Conservation (phyloP, 2,888 invertebrate species). For the Norana najaformis region DNA sequence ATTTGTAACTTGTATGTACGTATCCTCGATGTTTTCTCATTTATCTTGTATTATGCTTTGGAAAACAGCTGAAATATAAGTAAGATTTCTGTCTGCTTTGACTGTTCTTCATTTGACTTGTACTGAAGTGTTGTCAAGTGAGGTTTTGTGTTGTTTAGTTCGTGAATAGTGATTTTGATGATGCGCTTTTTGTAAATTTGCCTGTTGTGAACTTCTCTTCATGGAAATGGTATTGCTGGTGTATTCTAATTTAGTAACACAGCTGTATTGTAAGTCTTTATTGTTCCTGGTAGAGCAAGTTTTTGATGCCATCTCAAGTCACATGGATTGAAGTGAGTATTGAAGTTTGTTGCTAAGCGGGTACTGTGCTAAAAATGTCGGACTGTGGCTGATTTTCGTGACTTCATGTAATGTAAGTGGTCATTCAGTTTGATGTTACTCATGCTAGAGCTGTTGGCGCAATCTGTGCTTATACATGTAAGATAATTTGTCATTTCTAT, state of each 20-base stretch:
- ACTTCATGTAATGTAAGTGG: background rate
- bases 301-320: background rate
- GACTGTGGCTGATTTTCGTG: background rate
- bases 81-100: background rate
- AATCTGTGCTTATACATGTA: background rate
- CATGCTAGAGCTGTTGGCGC: background rate
- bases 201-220: background rate
- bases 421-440: background rate
- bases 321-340: too few species aligned
- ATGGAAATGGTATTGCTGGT: background rate
- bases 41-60: too few species aligned
- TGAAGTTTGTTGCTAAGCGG: background rate
- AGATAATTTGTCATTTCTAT: background rate
- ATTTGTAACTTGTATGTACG: background rate
- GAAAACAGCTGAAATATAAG: too few species aligned
- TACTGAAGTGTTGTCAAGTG: background rate
- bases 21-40: too few species aligned
- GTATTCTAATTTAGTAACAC: background rate
- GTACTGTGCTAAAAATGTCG: background rate
- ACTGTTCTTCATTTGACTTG: background rate
- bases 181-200: background rate
- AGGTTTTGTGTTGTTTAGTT: background rate
- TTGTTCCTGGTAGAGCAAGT: background rate
- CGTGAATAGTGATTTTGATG: background rate
- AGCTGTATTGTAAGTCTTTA: background rate